A percentile compares a stretch with the other conserved stretches of the same genome.
These are phyloP conservation scores for Pollenia amentaria DNA, from an alignment of 2,888 invertebrate species.

Conservation along the genomic window DNA sequence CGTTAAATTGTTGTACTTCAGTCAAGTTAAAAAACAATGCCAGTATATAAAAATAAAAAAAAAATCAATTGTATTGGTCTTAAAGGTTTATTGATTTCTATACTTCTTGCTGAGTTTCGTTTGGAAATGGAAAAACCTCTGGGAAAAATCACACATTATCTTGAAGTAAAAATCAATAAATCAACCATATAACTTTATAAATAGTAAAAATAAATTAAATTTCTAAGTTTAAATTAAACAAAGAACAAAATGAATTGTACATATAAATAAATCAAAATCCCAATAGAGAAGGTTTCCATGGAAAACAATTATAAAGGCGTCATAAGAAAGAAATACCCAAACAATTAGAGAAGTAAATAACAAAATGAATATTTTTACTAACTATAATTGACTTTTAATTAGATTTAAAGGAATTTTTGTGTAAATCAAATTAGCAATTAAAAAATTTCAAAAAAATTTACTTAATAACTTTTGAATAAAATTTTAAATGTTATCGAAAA, in stretches of 20 bases:
- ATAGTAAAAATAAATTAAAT: slow-evolving; percentile 47
- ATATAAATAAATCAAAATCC: background rate
- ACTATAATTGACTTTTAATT: no score
- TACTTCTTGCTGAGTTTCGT: background rate
- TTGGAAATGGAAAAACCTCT: slow-evolving; percentile 61
- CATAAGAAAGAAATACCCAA: background rate
- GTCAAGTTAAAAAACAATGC: slow-evolving; percentile 37
- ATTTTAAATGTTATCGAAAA: no score
- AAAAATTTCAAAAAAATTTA: no score
- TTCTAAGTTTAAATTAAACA: slow-evolving; percentile 21
- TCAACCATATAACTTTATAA: slow-evolving; percentile 72
- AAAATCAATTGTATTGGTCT: slow-evolving; percentile 40
- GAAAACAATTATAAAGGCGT: background rate
- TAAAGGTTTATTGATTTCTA: background rate
- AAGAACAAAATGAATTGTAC: slow-evolving; percentile 4
- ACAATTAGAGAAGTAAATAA: no score
- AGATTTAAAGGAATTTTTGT: no score
- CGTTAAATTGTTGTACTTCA: slow-evolving; percentile 29
- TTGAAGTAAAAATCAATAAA: slow-evolving; percentile 81
- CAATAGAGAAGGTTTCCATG: background rate
- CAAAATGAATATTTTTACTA: no score
- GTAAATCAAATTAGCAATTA: no score
- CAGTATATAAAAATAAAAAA: slow-evolving; percentile 15
- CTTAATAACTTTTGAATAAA: no score
- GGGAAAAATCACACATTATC: slow-evolving; percentile 83